Conservation (phyloP, 1,140 invertebrate genomes). For the Eupeodes corollae region DNA sequence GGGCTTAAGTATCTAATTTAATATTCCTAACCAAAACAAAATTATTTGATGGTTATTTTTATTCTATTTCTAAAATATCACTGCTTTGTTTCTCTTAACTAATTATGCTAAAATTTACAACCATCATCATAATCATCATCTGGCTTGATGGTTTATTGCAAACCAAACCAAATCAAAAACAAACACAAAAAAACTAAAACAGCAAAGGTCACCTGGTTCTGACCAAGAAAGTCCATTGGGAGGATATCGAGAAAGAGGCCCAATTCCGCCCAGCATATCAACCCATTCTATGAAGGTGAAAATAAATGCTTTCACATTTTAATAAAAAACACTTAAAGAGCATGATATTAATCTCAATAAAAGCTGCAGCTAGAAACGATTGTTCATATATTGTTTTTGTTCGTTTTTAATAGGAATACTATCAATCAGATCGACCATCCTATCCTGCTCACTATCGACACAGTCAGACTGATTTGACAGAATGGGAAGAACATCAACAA, state of each 20-base stretch:
- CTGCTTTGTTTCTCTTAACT: too few relatives aligned
- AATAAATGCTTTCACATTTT: neutral
- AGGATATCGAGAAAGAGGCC: slow-evolving; percentile 25
- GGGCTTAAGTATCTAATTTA: too few relatives aligned
- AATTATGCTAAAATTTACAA: too few relatives aligned
- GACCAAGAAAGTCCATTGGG: slow-evolving; percentile 30
- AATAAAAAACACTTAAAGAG: neutral
- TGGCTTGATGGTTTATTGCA: slow-evolving; percentile 1
- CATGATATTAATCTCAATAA: neutral
- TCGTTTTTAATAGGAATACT: slow-evolving; percentile 26
- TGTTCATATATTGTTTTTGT: neutral
- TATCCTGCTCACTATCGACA: slow-evolving; percentile 33
- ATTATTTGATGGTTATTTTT: too few relatives aligned
- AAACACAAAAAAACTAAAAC: slow-evolving; percentile 4
- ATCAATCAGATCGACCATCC: slow-evolving; percentile 30
- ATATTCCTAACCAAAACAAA: too few relatives aligned
- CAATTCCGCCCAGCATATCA: slow-evolving; percentile 34
- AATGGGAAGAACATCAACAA: slow-evolving; percentile 36
- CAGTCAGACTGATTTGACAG: slow-evolving; percentile 35
- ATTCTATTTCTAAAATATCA: too few relatives aligned
- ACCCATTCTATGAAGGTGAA: slow-evolving; percentile 36
- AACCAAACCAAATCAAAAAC: slow-evolving; percentile 14
- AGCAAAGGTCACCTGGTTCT: slow-evolving; percentile 34
- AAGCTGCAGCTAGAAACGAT: neutral
- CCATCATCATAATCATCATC: too few relatives aligned